Evolutionary conservation across 2,113 vertebrate species (phyloP).

Genomic region (Polypterus bichir): DNA sequence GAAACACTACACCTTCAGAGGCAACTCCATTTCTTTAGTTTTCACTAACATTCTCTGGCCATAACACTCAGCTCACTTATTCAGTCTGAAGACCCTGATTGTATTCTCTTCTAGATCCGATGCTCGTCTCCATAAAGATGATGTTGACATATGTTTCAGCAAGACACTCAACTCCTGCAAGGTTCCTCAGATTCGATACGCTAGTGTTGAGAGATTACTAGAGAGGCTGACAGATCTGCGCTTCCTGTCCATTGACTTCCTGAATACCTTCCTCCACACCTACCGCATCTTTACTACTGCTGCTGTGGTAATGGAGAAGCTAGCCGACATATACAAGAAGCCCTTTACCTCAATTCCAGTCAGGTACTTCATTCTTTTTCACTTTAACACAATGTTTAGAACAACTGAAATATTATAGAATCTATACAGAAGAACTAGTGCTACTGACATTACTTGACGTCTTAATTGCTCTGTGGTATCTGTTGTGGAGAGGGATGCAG

Average conservation of each 20-base stretch:
- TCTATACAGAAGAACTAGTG: too few relatives aligned
- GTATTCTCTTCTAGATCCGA: conserved; percentile 68
- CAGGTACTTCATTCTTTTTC: conserved; percentile 46
- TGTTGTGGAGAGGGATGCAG: too few relatives aligned
- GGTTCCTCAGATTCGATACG: conserved; percentile 94
- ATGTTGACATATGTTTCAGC: conserved; percentile 96
- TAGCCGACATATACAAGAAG: conserved; percentile 88
- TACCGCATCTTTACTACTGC: conserved; percentile 92
- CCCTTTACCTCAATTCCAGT: conserved; percentile 91
- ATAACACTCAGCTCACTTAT: too few relatives aligned
- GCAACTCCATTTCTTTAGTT: too few relatives aligned
- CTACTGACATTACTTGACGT: too few relatives aligned
- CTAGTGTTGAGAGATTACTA: conserved; percentile 85
- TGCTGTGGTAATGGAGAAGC: conserved; percentile 79
- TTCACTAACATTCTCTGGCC: too few relatives aligned
- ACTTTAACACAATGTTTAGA: too few relatives aligned
- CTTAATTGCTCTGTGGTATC: too few relatives aligned
- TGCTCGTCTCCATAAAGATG: conserved; percentile 87
- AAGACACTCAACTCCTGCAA: conserved; percentile 98
- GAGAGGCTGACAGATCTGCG: conserved; percentile 89
- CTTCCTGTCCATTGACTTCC: conserved; percentile 96
- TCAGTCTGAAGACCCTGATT: conserved; percentile 18
- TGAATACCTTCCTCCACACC: conserved; percentile 96
- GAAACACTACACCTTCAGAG: too few relatives aligned
- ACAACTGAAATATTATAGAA: too few relatives aligned